Evolutionary conservation across 2,797 vertebrate species (phyloP), one percentile per base, ranked within the genome.

Genomic region (Coilia nasus): DNA sequence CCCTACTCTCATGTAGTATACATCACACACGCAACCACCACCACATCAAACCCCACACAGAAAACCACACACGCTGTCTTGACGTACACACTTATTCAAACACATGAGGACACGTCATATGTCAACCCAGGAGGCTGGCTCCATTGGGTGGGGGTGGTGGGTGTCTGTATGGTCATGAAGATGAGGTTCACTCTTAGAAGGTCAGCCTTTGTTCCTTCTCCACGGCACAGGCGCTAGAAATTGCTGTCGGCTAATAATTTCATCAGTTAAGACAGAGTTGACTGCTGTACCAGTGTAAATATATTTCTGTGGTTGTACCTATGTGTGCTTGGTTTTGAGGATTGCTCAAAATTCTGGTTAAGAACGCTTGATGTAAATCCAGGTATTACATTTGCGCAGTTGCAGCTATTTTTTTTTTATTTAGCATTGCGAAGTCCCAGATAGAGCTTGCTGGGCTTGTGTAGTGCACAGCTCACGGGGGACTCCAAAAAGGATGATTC

Each of bases 211-310:
- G 91, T 89, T 91, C 86, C 91, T 91, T 87, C 88, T 94, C 90
- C 91, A 91, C 87, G 83, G 90, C 85, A 85, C 90, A 94, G 93
- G 93, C 93, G 91, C 93, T 94, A 91, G 94, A 94, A 95, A 95
- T 95, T 94, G 93, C 92, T 93, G 91, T 88, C 57, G 89, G 85
- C 92, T 84, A 86, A 88, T 95, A 93, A 93, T 91, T 92, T 95
- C 94, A 94, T 91, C 89, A 82, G 82, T 44, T 12, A 46, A n/a
- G 23, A 88, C 87, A 92, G 90, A 93, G 92, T 91, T 89, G 87
- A 41, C 35, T 41, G 35, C 89, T 88, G 89, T 64, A 41, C 35
- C 35, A 41, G 60, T 64, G n/a, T 11, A 23, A 25, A n/a, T 62
- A 23, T 62, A 6, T 23, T 21, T 62, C 21, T 62, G 60, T 25